These are phyloP conservation scores for Drosophila rufa DNA, from an alignment of 1,140 invertebrate species.

Conservation along the genomic window DNA sequence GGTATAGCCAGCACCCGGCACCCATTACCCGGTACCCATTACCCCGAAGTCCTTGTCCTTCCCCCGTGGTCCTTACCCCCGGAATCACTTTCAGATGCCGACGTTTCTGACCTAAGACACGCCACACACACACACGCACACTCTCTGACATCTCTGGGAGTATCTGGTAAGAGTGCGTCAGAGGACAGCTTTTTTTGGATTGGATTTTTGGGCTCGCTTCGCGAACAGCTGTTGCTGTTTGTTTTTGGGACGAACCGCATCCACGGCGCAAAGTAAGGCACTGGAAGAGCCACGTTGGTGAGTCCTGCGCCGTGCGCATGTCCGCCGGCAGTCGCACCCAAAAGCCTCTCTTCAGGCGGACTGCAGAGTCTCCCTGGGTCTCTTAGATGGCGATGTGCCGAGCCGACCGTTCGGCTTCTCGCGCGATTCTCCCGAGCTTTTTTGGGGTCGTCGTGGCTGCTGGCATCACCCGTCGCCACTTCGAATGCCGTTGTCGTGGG, in stretches of 20 bases:
- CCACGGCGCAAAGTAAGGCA: conserved; percentile 38
- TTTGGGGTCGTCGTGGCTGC: conserved; percentile 27
- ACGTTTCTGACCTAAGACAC: conserved; percentile 81
- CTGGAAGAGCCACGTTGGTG: conserved; percentile 61
- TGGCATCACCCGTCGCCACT: conserved; percentile 54
- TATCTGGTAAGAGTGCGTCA: conserved; percentile 48
- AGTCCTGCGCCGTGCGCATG: conserved; percentile 34
- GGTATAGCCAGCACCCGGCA: background rate
- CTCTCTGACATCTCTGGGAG: conserved; percentile 55
- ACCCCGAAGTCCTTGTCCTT: conserved; percentile 7
- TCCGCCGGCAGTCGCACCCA: conserved; percentile 62
- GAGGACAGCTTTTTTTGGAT: conserved; percentile 44
- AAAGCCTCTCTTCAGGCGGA: conserved; percentile 33
- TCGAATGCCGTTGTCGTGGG: conserved; percentile 76
- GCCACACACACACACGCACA: conserved; percentile 35
- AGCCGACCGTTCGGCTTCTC: conserved; percentile 19
- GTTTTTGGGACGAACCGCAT: conserved; percentile 40
- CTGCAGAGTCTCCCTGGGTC: background rate
- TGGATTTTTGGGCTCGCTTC: conserved; percentile 10
- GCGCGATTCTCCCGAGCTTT: conserved; percentile 13
- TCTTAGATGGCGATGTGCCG: conserved; percentile 14
- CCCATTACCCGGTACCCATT: conserved; percentile 3
- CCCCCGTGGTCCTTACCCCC: background rate
- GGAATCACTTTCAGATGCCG: conserved; percentile 31
- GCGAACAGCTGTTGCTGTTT: conserved; percentile 58